phyloP scores from a whole-genome alignment of 2,888 invertebrate species.

The Alloplasta piceator region DNA sequence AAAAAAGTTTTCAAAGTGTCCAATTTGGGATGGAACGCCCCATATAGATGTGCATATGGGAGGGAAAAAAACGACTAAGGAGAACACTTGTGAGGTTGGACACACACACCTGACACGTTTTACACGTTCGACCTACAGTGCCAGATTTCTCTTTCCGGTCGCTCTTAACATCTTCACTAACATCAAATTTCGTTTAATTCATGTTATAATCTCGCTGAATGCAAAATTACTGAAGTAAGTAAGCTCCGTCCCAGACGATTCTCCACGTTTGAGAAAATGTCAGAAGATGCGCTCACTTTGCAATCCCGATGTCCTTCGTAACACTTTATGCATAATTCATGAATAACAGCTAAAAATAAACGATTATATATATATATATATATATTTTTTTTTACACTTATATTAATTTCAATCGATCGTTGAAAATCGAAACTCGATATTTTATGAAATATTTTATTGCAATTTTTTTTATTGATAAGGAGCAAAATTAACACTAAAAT shows the following conservation, averaged over 20 bases:
- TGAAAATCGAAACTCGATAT: too few relatives aligned
- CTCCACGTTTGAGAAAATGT: not conserved
- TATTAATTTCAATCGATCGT: too few relatives aligned
- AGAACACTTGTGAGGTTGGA: not conserved
- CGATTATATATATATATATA: too few relatives aligned
- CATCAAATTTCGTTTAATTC: slow-evolving; percentile 52
- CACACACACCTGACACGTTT: slow-evolving; percentile 57
- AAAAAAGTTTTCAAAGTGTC: too few relatives aligned
- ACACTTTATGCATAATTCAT: too few relatives aligned
- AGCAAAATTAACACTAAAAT: too few relatives aligned
- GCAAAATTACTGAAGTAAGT: slow-evolving; percentile 9
- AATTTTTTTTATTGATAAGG: too few relatives aligned
- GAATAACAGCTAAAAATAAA: too few relatives aligned
- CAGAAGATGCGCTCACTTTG: not conserved
- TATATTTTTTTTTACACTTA: too few relatives aligned
- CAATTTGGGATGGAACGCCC: too few relatives aligned
- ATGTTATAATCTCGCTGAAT: slow-evolving; percentile 1
- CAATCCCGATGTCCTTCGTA: not conserved
- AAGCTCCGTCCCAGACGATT: too few relatives aligned
- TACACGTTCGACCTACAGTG: slow-evolving; percentile 75
- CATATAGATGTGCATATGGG: slow-evolving; percentile 3
- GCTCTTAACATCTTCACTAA: slow-evolving; percentile 60
- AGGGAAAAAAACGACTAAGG: not conserved
- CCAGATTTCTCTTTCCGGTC: slow-evolving; percentile 76
- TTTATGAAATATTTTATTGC: too few relatives aligned